phyloP scores from a whole-genome alignment of 2,113 vertebrate species.

The Psettodes erumei region DNA sequence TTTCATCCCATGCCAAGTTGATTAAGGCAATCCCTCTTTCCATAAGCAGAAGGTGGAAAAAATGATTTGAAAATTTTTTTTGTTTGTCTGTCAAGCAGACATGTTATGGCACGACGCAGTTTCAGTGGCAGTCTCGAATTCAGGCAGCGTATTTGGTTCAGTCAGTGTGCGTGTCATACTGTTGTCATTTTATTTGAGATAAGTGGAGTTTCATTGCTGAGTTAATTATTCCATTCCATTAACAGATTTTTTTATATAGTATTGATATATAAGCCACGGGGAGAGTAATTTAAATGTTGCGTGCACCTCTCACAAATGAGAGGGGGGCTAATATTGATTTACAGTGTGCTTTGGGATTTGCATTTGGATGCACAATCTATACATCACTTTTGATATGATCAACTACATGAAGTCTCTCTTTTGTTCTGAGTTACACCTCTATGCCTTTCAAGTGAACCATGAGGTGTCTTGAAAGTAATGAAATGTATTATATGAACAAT shows the following conservation, averaged over 20 bases:
- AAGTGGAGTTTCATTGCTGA: constrained; percentile 6
- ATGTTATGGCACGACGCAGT: not conserved
- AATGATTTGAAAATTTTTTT: not conserved
- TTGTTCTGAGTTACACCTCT: not conserved
- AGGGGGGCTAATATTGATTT: constrained; percentile 12
- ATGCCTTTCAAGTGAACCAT: constrained; percentile 21
- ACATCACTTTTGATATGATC: not conserved
- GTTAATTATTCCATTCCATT: constrained; percentile 20
- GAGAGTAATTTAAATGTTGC: constrained; percentile 1
- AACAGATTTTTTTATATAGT: not conserved
- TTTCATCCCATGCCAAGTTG: constrained; percentile 26
- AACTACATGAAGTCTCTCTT: not conserved
- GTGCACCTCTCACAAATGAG: not conserved
- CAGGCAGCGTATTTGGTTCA: not conserved
- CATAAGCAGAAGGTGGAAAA: not conserved
- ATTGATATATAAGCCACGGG: constrained; percentile 14
- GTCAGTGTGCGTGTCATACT: not conserved
- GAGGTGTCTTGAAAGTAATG: constrained; percentile 22
- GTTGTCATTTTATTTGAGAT: constrained; percentile 7
- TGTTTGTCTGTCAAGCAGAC: not conserved
- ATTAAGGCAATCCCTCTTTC: not conserved
- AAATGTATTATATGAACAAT: constrained; percentile 20
- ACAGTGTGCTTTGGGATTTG: not conserved
- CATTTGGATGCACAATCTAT: not conserved
- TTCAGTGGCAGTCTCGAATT: not conserved